Evolutionary conservation across 1,140 invertebrate species (phyloP).

Genomic region (Eulimnadia texana): DNA sequence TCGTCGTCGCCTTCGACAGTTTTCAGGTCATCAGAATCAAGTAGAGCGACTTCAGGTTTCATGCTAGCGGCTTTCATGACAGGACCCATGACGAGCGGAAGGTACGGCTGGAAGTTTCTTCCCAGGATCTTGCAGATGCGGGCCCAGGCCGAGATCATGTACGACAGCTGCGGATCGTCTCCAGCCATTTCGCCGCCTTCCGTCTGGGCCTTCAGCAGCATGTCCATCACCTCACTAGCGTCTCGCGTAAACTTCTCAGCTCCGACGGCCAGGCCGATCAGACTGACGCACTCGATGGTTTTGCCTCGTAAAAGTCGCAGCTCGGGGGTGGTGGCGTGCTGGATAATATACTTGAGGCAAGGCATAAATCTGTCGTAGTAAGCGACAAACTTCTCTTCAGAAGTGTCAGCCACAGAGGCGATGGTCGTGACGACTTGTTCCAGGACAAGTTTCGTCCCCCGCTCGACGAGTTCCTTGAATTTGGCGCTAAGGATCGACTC

Average conservation of each 20-base stretch:
- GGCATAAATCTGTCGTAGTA: constrained; percentile 78
- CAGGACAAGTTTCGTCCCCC: constrained; percentile 87
- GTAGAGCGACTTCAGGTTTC: constrained; percentile 90
- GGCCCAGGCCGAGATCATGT: constrained; percentile 97
- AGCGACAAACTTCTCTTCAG: constrained; percentile 83
- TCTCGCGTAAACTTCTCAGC: constrained; percentile 87
- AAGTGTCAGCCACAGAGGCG: constrained; percentile 96
- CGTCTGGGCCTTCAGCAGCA: constrained; percentile 80
- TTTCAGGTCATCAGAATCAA: constrained; percentile 83
- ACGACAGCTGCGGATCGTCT: constrained; percentile 94
- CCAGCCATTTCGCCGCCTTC: constrained; percentile 60
- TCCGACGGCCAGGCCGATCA: constrained; percentile 95
- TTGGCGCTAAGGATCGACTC: constrained; percentile 81
- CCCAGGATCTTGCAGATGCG: constrained; percentile 95
- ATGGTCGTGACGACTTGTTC: constrained; percentile 98
- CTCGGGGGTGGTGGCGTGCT: constrained; percentile 77
- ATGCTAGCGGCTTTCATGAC: constrained; percentile 89
- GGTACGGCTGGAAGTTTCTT: constrained; percentile 89
- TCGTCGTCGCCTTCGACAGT: constrained; percentile 54
- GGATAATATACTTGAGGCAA: constrained; percentile 92
- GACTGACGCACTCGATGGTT: constrained; percentile 95
- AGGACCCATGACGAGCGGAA: constrained; percentile 93
- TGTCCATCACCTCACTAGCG: constrained; percentile 91
- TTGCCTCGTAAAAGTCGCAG: constrained; percentile 81
- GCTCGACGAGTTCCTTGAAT: constrained; percentile 73